Evolutionary conservation across 2,888 invertebrate genomes (phyloP).

Genomic region (Vanessa cardui): DNA sequence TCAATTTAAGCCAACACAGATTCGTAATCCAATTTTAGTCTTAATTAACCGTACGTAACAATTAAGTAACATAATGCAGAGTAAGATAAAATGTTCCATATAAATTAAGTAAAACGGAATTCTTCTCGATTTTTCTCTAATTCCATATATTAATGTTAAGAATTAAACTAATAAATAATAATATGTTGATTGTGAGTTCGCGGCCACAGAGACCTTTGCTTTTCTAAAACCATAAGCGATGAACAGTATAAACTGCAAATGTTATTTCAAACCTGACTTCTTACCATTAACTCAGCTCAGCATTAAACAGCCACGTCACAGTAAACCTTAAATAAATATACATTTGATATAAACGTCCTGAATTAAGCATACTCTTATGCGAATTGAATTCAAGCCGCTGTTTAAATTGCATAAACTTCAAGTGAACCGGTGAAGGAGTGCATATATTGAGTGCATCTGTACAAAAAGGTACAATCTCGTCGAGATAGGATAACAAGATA

Average conservation of each 20-base stretch:
- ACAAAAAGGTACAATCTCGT: constrained; percentile 78
- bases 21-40: no score
- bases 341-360: constrained; percentile 19
- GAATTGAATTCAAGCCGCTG: constrained; percentile 39
- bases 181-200: constrained; percentile 54
- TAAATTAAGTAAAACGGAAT: no score
- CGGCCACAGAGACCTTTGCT: constrained; percentile 59
- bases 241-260: constrained; percentile 60
- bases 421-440: constrained; percentile 43
- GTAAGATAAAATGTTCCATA: no score
- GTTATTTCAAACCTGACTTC: constrained; percentile 66
- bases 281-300: constrained; percentile 58
- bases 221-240: constrained; percentile 64
- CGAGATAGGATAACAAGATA: constrained; percentile 82
- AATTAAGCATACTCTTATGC: constrained; percentile 36
- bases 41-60: no score
- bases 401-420: constrained; percentile 44
- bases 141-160: constrained; percentile 39
- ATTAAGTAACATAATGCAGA: no score
- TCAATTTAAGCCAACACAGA: no score
- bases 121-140: no score
- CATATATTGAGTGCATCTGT: constrained; percentile 50
- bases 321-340: constrained; percentile 22
- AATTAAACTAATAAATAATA: constrained; percentile 62
- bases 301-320: constrained; percentile 46